Evolutionary conservation across 2,888 invertebrate genomes (phyloP).

Genomic region (Amphipoea oculea): DNA sequence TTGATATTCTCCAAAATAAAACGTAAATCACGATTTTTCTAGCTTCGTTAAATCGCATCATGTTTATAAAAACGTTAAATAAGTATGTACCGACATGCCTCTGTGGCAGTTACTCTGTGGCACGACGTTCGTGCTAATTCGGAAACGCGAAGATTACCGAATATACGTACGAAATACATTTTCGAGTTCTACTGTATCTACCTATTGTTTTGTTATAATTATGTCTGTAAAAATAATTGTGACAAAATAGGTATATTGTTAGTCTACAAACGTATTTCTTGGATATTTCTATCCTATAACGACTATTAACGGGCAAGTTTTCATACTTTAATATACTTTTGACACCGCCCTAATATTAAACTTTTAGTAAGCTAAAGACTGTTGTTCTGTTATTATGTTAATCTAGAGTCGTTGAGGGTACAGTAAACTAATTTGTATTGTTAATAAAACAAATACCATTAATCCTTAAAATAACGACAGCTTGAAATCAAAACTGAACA

Average conservation of each 20-base stretch:
- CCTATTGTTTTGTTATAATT: no score
- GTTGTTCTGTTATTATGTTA: not conserved
- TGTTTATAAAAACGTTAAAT: slow-evolving; percentile 23
- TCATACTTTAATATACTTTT: not conserved
- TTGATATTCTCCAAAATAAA: no score
- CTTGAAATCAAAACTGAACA: not conserved
- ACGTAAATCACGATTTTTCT: slow-evolving; percentile 10
- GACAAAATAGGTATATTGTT: not conserved
- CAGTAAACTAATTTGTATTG: slow-evolving; percentile 15
- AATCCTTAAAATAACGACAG: not conserved
- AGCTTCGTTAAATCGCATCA: slow-evolving; percentile 31
- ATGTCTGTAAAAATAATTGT: not conserved
- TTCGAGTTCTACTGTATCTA: no score
- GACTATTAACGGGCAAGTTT: not conserved
- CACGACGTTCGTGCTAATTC: no score
- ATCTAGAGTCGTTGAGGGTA: not conserved
- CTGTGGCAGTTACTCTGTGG: no score
- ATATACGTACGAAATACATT: no score
- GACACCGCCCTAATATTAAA: not conserved
- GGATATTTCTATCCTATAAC: not conserved
- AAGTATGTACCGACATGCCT: not conserved
- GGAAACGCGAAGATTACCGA: no score
- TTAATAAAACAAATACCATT: slow-evolving; percentile 10
- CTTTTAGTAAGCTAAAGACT: not conserved
- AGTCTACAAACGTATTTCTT: not conserved